Base-by-base conservation (phyloP, 1,140 invertebrate genomes). In the Bombus vancouverensis region DNA sequence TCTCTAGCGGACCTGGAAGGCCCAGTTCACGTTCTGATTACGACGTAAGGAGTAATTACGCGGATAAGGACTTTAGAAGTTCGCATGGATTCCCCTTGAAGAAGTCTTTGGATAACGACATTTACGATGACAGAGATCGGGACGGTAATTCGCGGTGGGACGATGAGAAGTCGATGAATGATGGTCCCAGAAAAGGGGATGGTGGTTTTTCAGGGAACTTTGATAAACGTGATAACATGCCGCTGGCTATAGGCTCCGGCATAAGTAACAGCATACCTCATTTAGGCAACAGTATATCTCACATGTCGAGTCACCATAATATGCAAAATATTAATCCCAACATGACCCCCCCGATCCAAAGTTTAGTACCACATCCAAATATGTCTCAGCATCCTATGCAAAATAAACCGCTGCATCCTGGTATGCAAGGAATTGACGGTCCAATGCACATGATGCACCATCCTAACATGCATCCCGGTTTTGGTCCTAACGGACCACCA, bases 281-380 rank as follows among this genome's bases (percentile, higher is more conserved):
- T 32, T 81, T 88, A 37, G 73, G 81, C 47, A 87, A 88, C 44
- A 89, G 72, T 15, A 82, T 92, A 71, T 83, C 82, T 39, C 84
- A 84, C n/a, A 87, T 92, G 73, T 42, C 92, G 4, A 93, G 93
- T 87, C 92, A 94, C 66, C 93, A 94, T n/a, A 94, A 93, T 44
- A 93, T 93, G 91, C 94, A 93, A 71, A 94, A 93, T 42, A 92
- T 93, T 39, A 93, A 93, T 87, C 91, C 92, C 10, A 92, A 93
- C 47, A 92, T 93, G 92, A 92, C 93, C 34, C 89, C 88, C 1
- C 87, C 93, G 28, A 87, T 92, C 37, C 88, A 89, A 42, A 88
- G 87, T 32, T 88, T 93, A 37, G 81, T 92, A 34, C 83, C 88
- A 12, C 93, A 93, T 86, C 88, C 90, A 15, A 89, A 84, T 2